Percentiles rank a stretch among this genome's conserved stretches.
These are phyloP conservation scores for Sinhomidia bicolor DNA, from an alignment of 2,888 invertebrate genomes.

Conservation along the genomic window DNA sequence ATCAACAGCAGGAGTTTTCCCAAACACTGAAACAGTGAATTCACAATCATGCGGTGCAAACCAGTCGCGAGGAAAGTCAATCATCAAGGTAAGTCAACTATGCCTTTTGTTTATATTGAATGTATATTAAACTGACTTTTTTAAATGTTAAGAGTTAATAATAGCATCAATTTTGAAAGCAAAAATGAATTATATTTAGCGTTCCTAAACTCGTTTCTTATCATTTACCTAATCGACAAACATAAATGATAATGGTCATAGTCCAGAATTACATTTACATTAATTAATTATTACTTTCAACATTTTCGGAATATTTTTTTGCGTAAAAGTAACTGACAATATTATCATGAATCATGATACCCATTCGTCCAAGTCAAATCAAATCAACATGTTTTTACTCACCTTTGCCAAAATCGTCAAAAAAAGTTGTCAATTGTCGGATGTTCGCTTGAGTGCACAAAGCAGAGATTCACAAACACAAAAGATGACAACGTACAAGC, in stretches of 20 bases:
- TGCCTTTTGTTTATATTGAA: not conserved
- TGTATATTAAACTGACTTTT: too few relatives aligned
- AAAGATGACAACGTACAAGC: conserved; percentile 16
- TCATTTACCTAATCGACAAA: too few relatives aligned
- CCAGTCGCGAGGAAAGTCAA: conserved; percentile 78
- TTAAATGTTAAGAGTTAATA: too few relatives aligned
- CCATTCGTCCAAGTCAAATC: too few relatives aligned
- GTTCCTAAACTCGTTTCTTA: conserved; percentile 46
- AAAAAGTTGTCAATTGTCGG: conserved; percentile 49
- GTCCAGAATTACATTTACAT: too few relatives aligned
- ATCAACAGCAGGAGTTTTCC: not conserved
- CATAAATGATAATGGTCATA: too few relatives aligned
- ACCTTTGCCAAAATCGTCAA: not conserved
- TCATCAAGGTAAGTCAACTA: conserved; percentile 76
- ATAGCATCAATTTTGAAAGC: not conserved
- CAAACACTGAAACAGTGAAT: not conserved
- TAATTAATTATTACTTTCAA: too few relatives aligned
- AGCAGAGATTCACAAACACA: not conserved
- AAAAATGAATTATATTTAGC: not conserved
- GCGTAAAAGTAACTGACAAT: too few relatives aligned
- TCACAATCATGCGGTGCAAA: conserved; percentile 77
- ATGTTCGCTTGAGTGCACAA: conserved; percentile 44
- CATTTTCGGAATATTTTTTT: too few relatives aligned
- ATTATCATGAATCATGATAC: too few relatives aligned
- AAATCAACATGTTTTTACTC: too few relatives aligned